Evolutionary conservation across 2,797 vertebrate species (phyloP).

Genomic region (Enoplosus armatus): DNA sequence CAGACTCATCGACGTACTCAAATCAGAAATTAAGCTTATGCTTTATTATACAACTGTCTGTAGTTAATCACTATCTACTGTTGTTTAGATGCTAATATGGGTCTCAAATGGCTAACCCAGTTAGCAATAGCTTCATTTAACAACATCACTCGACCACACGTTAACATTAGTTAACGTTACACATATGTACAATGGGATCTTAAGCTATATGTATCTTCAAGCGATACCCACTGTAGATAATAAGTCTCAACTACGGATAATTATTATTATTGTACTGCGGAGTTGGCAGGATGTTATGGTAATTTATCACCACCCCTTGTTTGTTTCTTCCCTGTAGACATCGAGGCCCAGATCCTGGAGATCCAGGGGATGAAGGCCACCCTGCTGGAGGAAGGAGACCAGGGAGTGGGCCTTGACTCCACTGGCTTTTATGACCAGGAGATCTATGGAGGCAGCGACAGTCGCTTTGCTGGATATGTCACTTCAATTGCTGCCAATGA

Average conservation of each 20-base stretch:
- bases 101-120: not conserved
- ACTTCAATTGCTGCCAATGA: constrained; percentile 99
- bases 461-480: constrained; percentile 97
- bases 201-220: too few species aligned
- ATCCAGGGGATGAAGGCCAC: constrained; percentile 98
- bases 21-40: rapidly evolving
- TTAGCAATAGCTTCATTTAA: constrained; percentile 22
- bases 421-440: constrained; percentile 98
- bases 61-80: rapidly evolving
- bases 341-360: constrained; percentile 99
- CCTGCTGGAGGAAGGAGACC: constrained; percentile 89
- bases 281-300: rapidly evolving
- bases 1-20: rapidly evolving
- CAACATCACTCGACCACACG: not conserved
- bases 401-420: constrained; percentile 97
- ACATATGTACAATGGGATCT: not conserved
- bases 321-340: constrained; percentile 53
- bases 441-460: constrained; percentile 98
- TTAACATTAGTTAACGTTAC: too few species aligned
- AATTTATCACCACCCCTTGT: not conserved
- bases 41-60: rapidly evolving
- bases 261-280: not conserved
- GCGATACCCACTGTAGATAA: too few species aligned
- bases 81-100: not conserved
- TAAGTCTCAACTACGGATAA: too few species aligned